Percentiles rank a stretch among this genome's conserved stretches.
These are phyloP conservation scores for Thomomys bottae DNA, from an alignment of 2,113 vertebrate species.

Conservation along the genomic window DNA sequence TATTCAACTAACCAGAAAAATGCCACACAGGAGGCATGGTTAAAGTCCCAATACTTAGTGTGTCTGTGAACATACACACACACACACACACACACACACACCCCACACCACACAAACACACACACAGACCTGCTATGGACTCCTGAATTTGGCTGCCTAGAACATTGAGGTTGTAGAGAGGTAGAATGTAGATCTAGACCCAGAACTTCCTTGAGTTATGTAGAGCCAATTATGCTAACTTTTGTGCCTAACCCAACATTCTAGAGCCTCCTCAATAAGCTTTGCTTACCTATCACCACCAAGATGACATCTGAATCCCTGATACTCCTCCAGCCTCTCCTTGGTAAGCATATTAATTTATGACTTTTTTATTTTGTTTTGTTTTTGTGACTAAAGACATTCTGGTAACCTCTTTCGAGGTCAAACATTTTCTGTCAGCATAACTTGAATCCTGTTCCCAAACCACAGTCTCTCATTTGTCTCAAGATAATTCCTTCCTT, in stretches of 20 bases:
- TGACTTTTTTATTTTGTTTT: background rate
- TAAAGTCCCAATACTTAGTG: no score
- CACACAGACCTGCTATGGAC: no score
- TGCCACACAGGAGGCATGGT: no score
- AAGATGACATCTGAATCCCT: background rate
- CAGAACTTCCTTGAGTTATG: background rate
- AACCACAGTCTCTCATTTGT: background rate
- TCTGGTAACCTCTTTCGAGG: background rate
- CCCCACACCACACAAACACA: no score
- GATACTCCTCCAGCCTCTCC: background rate
- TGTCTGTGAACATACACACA: no score
- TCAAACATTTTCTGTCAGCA: no score
- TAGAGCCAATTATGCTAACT: background rate
- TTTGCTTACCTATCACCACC: background rate
- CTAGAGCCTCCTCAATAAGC: background rate
- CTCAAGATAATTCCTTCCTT: background rate
- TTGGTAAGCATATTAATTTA: background rate
- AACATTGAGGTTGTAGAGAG: no score
- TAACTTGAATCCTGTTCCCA: background rate
- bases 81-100: no score
- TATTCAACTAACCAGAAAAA: no score
- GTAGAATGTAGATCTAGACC: background rate
- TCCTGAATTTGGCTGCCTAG: no score
- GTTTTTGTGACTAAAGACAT: background rate
- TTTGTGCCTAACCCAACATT: background rate